Base-by-base conservation (phyloP, 2,113 vertebrate species). In the Rhea pennata region DNA sequence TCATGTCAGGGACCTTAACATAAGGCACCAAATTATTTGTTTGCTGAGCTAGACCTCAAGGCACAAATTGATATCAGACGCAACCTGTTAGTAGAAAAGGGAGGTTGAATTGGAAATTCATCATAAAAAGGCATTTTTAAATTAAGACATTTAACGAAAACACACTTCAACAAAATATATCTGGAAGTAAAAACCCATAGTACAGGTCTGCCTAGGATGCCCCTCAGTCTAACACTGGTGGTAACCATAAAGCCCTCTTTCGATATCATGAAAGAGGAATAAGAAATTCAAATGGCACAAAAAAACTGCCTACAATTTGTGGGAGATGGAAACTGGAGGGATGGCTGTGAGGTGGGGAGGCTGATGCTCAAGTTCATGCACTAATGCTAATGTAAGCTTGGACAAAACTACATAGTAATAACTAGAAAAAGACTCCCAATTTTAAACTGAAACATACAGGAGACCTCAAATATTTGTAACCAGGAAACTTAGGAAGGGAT, bases 111-210 rank as follows among this genome's bases (percentile, higher is more conserved):
- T 90, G n/a, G 75, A 80, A 96, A 90, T 86, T n/a, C 91, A 42
- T 50, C 54, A 86, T 50, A 83, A 83, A 58, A 58, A 79, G 36
- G 23, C 76, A 51, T 86, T 73, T 46, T 46, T 71, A 94, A 93
- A 95, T 92, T 8, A 80, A 80, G 93, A 88, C n/a, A 67, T 85
- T 72, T 83, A 54, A 93, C 58, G 54, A 84, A 88, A 94, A 82
- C 62, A 92, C 91, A 83, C 81, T 79, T 93, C 56, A 82, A 84
- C 88, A 24, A 58, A 58, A 17, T 31, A 59, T 59, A 33, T 33
- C 33, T 10, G 10, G 29, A 31, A 59, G 56, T 33, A 59, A 33
- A 59, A 59, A 59, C 29, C 29, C 19, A 31, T 31, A 59, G 56
- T 19, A 59, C 16, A 59, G 46, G 4, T 48, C 46, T 19, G 46